Conservation (phyloP, 2,797 vertebrate genomes). For the Tauraco hartlaubi region DNA sequence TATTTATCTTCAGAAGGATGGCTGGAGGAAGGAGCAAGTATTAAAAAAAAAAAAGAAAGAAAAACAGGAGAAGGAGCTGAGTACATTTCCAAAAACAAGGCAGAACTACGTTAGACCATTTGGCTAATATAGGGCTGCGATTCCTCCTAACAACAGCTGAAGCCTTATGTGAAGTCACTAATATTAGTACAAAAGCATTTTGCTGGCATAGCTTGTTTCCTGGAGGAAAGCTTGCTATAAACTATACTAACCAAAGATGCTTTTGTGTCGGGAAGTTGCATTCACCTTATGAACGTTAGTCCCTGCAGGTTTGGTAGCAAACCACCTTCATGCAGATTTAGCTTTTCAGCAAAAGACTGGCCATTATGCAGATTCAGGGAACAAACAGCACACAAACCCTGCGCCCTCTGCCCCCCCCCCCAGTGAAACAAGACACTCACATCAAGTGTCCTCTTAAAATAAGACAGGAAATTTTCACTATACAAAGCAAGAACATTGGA, state of each 20-base stretch:
- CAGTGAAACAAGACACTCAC: neutral
- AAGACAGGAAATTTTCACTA: neutral
- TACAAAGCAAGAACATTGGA: neutral
- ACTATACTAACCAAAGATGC: neutral
- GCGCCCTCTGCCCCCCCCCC: too few species aligned
- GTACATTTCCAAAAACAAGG: neutral
- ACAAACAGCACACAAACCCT: neutral
- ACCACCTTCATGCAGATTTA: neutral
- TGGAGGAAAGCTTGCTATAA: neutral
- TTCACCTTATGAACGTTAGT: neutral
- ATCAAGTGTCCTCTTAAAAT: neutral
- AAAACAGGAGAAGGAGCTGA: neutral
- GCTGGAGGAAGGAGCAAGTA: neutral
- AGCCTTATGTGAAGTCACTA: neutral
- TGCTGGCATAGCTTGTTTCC: neutral
- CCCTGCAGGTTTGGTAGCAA: neutral
- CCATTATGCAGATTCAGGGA: neutral
- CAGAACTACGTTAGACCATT: neutral
- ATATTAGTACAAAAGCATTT: neutral
- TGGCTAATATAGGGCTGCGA: neutral
- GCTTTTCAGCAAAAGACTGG: neutral
- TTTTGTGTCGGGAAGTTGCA: neutral
- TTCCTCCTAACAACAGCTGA: neutral
- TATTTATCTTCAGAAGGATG: slow-evolving; percentile 30
- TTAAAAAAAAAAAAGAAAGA: neutral